A percentile compares a stretch with the other conserved stretches of the same genome.
phyloP scores from a whole-genome alignment of 2,797 vertebrate species.

The Myotis myotis region DNA sequence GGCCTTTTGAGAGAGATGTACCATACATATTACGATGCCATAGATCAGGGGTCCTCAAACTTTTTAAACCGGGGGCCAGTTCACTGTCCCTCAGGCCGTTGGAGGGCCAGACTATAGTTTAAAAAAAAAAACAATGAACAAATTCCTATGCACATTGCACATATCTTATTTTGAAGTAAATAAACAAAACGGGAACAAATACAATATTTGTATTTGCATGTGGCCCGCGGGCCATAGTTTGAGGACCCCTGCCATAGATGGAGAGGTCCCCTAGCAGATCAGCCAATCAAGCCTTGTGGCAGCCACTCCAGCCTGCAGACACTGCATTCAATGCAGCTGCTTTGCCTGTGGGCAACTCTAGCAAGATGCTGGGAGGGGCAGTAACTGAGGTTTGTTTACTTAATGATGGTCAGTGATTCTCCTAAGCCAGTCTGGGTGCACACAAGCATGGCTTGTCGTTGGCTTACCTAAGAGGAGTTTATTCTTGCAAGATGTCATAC shows the following conservation, averaged over 20 bases:
- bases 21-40: accelerated
- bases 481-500: background rate
- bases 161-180: too few relatives aligned
- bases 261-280: background rate
- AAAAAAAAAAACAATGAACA: too few relatives aligned
- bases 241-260: background rate
- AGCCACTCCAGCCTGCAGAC: background rate
- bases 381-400: background rate
- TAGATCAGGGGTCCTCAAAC: background rate
- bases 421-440: background rate
- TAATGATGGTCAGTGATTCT: background rate
- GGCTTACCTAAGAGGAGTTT: background rate
- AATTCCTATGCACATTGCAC: too few relatives aligned
- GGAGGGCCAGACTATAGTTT: too few relatives aligned
- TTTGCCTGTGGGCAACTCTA: background rate
- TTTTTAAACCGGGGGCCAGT: too few relatives aligned
- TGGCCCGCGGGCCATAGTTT: too few relatives aligned
- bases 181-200: too few relatives aligned
- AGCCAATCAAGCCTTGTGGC: background rate
- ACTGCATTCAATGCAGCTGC: background rate
- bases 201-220: too few relatives aligned
- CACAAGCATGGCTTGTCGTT: background rate
- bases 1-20: background rate
- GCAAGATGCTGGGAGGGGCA: background rate
- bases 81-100: too few relatives aligned